phyloP scores from a whole-genome alignment of 2,888 invertebrate species.

The Heliothis peltigera region DNA sequence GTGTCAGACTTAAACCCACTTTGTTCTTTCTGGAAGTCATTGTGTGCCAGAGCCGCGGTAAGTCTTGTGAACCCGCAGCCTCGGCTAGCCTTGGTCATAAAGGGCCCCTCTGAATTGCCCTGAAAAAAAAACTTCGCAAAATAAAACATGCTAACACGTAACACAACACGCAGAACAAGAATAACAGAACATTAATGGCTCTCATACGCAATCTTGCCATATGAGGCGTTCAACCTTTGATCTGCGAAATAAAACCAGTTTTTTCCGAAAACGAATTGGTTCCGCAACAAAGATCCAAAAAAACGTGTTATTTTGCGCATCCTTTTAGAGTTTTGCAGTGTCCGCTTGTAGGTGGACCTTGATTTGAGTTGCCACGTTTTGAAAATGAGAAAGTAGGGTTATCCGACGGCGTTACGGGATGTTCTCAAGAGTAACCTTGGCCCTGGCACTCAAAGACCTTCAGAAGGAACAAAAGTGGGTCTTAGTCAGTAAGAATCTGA shows the following conservation, averaged over 20 bases:
- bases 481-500: too few relatives aligned
- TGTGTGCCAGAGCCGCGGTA: too few relatives aligned
- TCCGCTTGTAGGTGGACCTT: not conserved
- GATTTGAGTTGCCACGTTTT: not conserved
- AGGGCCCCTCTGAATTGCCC: too few relatives aligned
- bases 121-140: too few relatives aligned
- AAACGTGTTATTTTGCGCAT: not conserved
- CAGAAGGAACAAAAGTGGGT: too few relatives aligned
- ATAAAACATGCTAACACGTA: not conserved
- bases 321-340: conserved; percentile 11
- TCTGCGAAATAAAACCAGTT: not conserved
- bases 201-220: not conserved
- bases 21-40: too few relatives aligned
- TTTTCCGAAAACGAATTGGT: not conserved
- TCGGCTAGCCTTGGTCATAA: too few relatives aligned
- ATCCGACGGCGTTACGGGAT: too few relatives aligned
- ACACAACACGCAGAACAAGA: not conserved
- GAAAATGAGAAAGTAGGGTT: not conserved
- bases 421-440: too few relatives aligned
- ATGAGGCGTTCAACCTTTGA: not conserved
- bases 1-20: too few relatives aligned
- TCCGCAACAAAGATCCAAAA: not conserved
- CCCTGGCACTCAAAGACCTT: too few relatives aligned
- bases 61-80: too few relatives aligned
- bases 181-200: not conserved